These are phyloP conservation scores for Poecile atricapillus DNA, from an alignment of 2,113 vertebrate genomes.

Conservation along the genomic window DNA sequence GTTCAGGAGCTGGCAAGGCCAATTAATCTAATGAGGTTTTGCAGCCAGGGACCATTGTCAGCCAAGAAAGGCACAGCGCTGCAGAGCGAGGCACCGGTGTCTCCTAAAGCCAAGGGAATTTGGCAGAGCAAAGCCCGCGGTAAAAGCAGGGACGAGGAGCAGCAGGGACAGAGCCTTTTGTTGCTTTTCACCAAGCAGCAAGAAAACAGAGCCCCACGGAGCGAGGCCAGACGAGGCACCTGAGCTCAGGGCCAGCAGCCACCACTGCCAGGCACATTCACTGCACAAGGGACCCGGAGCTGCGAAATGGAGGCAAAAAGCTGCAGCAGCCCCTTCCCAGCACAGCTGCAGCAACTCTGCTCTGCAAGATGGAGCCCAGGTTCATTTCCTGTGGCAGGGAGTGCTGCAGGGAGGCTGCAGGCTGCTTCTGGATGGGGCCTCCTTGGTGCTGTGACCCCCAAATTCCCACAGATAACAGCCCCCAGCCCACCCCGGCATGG, in stretches of 20 bases:
- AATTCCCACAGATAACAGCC: fast-evolving
- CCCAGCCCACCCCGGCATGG: fast-evolving
- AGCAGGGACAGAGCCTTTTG: slow-evolving; percentile 3
- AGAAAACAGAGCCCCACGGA: background rate
- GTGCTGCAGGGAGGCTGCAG: background rate
- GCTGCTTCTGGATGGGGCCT: background rate
- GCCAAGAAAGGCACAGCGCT: slow-evolving; percentile 46
- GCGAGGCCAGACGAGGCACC: background rate
- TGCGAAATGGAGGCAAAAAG: background rate
- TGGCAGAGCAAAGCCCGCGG: slow-evolving; percentile 12
- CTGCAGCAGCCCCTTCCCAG: background rate
- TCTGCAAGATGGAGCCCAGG: background rate
- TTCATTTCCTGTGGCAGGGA: background rate
- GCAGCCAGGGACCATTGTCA: slow-evolving; percentile 61
- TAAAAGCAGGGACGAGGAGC: background rate
- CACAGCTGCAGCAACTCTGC: background rate
- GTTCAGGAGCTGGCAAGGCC: slow-evolving; percentile 58
- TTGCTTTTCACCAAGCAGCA: background rate
- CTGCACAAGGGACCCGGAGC: background rate
- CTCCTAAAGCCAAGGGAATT: slow-evolving; percentile 52
- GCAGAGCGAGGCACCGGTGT: background rate
- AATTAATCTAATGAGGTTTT: slow-evolving; percentile 67
- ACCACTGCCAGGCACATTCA: background rate
- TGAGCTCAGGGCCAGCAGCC: background rate
- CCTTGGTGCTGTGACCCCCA: background rate